Base-by-base conservation (phyloP, 2,113 vertebrate genomes). In the Cercocebus atys region DNA sequence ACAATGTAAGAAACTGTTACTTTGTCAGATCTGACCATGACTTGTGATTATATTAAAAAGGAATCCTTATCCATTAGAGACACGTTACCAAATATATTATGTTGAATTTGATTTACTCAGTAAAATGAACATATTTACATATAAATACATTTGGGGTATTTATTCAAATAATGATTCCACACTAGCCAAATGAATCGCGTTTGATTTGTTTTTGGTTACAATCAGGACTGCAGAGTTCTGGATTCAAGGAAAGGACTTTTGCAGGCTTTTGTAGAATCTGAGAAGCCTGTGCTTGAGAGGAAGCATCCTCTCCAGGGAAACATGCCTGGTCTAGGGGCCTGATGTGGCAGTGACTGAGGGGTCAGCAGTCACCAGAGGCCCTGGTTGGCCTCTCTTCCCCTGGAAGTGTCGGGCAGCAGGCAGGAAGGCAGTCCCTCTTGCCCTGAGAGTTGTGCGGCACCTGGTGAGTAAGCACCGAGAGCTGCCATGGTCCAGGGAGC, bases 61-160 rank as follows among this genome's bases (percentile, higher is more conserved):
- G 4, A 89, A 89, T 61, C 52, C 80, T 79, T 55, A 61, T 92
- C 83, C 90, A 32, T 55, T 79, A 88, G 43, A 40, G 52, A 55
- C 68, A 75, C 12, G 43, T 18, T 45, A 57, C 27, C 70, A 79
- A 45, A 73, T 38, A 7, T 12, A 96, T 47, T 12, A 83, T 2
- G 25, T 22, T 68, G 92, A 72, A 73, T 93, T 35, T 72, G 73
- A 93, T 32, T 73, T 86, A 55, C 10, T 92, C 50, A 27, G 76
- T 89, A 84, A 78, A 87, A 61, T 13, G 18, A 94, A 38, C 47
- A 61, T 23, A 89, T 52, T 68, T 86, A 95, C 72, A 66, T 86
- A 18, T 25, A 81, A 76, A 72, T 23, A n/a, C 27, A 93, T 88
- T 93, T 68, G 43, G 70, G 59, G 59, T 25, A 57, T 61, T 75